These are phyloP conservation scores for Leptodactylus fuscus DNA, from an alignment of 2,113 vertebrate genomes.

Conservation along the genomic window DNA sequence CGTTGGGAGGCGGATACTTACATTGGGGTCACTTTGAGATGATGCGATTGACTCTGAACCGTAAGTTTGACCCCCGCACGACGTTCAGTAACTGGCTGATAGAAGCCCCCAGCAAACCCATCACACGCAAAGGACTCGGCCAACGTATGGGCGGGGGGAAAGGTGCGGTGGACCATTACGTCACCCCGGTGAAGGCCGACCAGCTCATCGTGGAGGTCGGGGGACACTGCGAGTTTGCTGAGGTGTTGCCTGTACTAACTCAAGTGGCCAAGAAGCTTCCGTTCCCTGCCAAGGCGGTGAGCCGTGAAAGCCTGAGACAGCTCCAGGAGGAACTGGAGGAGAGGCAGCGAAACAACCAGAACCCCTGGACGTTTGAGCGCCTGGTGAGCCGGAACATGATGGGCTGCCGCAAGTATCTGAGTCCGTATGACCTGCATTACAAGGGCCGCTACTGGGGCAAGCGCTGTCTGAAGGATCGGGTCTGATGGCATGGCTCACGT, in stretches of 20 bases:
- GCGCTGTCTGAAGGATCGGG: slow-evolving; percentile 78
- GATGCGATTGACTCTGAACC: slow-evolving; percentile 91
- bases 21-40: slow-evolving; percentile 96
- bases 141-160: slow-evolving; percentile 97
- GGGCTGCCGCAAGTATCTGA: slow-evolving; percentile 86
- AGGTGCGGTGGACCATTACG: slow-evolving; percentile 90
- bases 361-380: slow-evolving; percentile 92
- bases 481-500: slow-evolving; percentile 65
- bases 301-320: slow-evolving; percentile 74
- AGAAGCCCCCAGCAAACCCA: slow-evolving; percentile 81
- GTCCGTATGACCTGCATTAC: slow-evolving; percentile 81
- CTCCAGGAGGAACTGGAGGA: slow-evolving; percentile 72
- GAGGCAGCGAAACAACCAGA: slow-evolving; percentile 82
- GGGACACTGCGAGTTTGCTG: slow-evolving; percentile 81
- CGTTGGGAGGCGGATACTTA: slow-evolving; percentile 90
- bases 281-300: slow-evolving; percentile 84
- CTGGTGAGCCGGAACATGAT: slow-evolving; percentile 85
- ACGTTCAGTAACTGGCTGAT: slow-evolving; percentile 90
- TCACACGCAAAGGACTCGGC: slow-evolving; percentile 88
- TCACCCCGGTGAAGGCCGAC: slow-evolving; percentile 83
- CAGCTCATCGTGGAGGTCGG: slow-evolving; percentile 87
- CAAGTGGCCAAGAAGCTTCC: slow-evolving; percentile 89
- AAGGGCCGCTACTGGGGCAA: slow-evolving; percentile 88
- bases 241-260: slow-evolving; percentile 78
- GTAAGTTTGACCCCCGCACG: slow-evolving; percentile 80